Percentiles rank a stretch among this genome's conserved stretches.
Conservation (phyloP, 2,888 invertebrate species). For the Ctenicera cuprea region DNA sequence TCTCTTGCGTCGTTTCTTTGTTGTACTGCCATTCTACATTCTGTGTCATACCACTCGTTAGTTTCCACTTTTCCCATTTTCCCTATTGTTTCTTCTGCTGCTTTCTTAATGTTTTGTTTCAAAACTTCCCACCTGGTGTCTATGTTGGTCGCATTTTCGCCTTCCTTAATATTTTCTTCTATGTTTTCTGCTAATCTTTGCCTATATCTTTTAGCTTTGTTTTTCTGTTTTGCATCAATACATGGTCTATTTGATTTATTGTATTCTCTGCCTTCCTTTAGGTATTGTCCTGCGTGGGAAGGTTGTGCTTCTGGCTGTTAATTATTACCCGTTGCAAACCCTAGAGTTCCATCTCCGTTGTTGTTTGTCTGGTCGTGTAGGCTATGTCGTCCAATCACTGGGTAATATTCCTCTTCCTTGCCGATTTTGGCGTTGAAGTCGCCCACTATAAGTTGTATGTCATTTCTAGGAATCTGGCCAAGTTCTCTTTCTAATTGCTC, state of each 20-base stretch:
- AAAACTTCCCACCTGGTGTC: not conserved
- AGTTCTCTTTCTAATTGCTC: not conserved
- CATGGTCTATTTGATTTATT: too few species aligned
- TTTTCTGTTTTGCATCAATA: too few species aligned
- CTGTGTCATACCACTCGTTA: slow-evolving; percentile 4
- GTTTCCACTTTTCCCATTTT: not conserved
- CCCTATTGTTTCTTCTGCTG: slow-evolving; percentile 4
- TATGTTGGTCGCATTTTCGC: not conserved
- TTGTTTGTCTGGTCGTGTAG: too few species aligned
- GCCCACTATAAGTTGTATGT: not conserved
- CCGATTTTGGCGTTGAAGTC: slow-evolving; percentile 3
- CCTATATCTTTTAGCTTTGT: too few species aligned
- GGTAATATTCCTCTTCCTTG: not conserved
- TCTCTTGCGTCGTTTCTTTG: not conserved
- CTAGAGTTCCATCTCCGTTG: not conserved
- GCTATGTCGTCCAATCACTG: not conserved
- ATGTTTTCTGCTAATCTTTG: too few species aligned
- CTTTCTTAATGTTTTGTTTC: slow-evolving; percentile 3
- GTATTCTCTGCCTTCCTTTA: too few species aligned
- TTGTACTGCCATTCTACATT: not conserved
- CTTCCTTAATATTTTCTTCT: too few species aligned
- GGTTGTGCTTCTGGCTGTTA: too few species aligned
- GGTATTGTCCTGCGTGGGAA: too few species aligned
- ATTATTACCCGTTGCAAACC: not conserved
- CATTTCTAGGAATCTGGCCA: not conserved